Conservation (phyloP, 2,113 vertebrate species). For the Rhabdornis inornatus region DNA sequence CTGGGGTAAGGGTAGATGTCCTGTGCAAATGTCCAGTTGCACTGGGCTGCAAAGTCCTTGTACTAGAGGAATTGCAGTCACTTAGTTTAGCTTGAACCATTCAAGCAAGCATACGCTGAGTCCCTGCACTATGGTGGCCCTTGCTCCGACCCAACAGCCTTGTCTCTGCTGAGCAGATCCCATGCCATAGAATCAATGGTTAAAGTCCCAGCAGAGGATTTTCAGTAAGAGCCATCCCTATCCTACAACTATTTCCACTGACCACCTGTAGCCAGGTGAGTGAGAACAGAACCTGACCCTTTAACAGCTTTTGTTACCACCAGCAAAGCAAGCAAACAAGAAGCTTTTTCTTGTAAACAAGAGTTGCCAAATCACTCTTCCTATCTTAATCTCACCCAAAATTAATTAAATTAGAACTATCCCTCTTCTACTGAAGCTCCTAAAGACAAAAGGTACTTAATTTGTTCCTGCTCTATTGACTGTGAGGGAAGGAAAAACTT, state of each 20-base stretch:
- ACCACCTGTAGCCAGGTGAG: neutral
- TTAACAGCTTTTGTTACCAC: neutral
- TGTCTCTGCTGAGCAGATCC: neutral
- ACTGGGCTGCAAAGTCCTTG: neutral
- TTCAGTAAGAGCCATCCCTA: neutral
- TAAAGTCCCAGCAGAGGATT: neutral
- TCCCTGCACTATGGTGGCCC: neutral
- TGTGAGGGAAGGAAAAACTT: neutral
- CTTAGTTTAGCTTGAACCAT: neutral
- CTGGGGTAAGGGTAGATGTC: neutral
- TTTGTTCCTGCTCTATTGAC: neutral
- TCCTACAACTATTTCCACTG: neutral
- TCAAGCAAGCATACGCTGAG: neutral
- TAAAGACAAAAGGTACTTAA: neutral
- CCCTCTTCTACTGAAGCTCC: neutral
- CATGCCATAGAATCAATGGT: accelerated
- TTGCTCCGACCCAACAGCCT: neutral
- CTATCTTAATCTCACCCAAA: neutral
- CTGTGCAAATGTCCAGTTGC: neutral
- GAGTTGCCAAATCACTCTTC: neutral
- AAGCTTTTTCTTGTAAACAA: neutral
- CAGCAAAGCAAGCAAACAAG: neutral
- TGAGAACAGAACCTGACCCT: neutral
- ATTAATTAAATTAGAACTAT: neutral
- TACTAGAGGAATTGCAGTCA: neutral